These are phyloP conservation scores for Pantherophis guttatus DNA, from an alignment of 2,113 vertebrate species.

Conservation along the genomic window DNA sequence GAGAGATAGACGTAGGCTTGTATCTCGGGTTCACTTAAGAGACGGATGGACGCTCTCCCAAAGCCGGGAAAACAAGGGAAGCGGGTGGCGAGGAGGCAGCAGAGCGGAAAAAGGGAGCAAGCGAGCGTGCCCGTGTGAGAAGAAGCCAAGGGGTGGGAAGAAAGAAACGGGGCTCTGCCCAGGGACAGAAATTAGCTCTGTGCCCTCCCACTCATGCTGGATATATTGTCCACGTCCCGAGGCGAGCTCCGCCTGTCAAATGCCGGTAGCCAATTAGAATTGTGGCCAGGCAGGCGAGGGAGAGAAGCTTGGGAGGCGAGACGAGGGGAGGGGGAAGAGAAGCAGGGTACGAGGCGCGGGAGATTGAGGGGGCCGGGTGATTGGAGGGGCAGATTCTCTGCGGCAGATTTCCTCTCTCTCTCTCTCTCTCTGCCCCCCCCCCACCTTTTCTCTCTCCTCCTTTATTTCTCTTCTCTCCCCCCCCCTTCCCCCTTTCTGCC, in stretches of 20 bases:
- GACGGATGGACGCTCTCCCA: background rate
- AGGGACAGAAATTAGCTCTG: background rate
- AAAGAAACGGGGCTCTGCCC: background rate
- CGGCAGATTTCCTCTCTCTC: background rate
- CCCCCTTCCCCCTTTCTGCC: too few relatives aligned
- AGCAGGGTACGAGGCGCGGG: background rate
- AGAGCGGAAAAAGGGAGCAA: background rate
- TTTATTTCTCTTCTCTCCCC: too few relatives aligned
- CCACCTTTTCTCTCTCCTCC: too few relatives aligned
- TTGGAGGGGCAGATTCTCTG: background rate
- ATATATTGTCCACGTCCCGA: slow-evolving; percentile 9
- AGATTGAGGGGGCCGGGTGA: background rate
- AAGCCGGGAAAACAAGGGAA: background rate
- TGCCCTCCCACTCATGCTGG: background rate
- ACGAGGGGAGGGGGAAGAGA: background rate
- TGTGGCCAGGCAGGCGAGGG: background rate
- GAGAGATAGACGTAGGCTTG: too few relatives aligned
- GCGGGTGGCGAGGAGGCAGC: background rate
- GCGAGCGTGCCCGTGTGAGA: background rate
- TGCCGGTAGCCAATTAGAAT: slow-evolving; percentile 15
- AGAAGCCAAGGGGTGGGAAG: background rate
- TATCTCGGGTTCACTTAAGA: background rate
- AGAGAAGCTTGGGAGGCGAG: background rate
- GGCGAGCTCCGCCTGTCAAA: background rate
- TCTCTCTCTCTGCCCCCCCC: rapidly evolving